Percentiles rank a stretch among this genome's conserved stretches.
These are phyloP conservation scores for Stomatorhinus ivindoensis DNA, from an alignment of 2,113 vertebrate species.

Conservation along the genomic window DNA sequence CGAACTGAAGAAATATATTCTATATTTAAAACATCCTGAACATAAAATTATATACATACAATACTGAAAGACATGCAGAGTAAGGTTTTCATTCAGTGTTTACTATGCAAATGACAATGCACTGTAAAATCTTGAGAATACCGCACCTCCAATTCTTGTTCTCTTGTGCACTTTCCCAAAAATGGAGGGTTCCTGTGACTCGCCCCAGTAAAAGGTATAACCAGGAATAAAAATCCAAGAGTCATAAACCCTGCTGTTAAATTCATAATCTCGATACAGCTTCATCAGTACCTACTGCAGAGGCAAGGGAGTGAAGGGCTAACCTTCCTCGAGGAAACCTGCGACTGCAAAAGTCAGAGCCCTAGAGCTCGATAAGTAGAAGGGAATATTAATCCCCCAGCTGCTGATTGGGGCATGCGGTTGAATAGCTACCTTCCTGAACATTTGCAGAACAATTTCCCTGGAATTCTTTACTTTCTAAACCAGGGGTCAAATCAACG, in stretches of 20 bases:
- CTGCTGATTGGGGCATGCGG: slow-evolving; percentile 64
- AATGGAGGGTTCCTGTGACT: background rate
- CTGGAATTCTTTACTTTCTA: slow-evolving; percentile 42
- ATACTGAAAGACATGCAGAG: background rate
- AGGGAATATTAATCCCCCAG: slow-evolving; percentile 62
- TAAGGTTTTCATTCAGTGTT: background rate
- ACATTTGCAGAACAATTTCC: slow-evolving; percentile 56
- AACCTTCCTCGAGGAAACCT: slow-evolving; percentile 59
- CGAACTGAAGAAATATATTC: background rate
- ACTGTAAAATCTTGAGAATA: background rate
- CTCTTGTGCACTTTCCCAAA: background rate
- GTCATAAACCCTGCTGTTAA: slow-evolving; percentile 33
- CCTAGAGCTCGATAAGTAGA: slow-evolving; percentile 61
- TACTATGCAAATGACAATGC: background rate
- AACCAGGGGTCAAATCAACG: background rate
- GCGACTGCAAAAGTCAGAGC: slow-evolving; percentile 57
- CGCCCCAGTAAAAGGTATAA: background rate
- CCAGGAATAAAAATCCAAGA: background rate
- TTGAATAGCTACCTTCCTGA: slow-evolving; percentile 66
- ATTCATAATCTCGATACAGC: slow-evolving; percentile 25
- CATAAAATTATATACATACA: background rate
- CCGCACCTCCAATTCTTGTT: background rate
- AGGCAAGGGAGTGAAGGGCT: slow-evolving; percentile 54
- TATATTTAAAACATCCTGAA: background rate
- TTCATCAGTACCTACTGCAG: slow-evolving; percentile 54